Evolutionary conservation across 2,113 vertebrate genomes (phyloP).

Genomic region (Bufo bufo): DNA sequence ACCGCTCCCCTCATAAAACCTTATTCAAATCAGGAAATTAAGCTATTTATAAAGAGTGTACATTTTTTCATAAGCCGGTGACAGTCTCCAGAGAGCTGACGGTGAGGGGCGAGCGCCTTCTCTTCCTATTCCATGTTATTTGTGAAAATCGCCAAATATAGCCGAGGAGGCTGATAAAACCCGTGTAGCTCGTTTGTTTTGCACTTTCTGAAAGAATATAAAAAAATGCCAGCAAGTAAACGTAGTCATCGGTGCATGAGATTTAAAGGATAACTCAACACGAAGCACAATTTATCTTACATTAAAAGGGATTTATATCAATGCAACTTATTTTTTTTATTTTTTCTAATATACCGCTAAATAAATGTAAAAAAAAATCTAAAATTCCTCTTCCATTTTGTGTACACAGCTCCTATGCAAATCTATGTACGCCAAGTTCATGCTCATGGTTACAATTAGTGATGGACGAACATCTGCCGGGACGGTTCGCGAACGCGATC

Average conservation of each 20-base stretch:
- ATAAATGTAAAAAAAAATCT: too few relatives aligned
- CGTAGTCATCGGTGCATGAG: neutral
- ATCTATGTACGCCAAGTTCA: too few relatives aligned
- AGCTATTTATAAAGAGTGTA: neutral
- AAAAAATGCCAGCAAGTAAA: neutral
- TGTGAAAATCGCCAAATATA: slow-evolving; percentile 15
- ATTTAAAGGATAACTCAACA: neutral
- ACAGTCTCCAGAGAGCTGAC: slow-evolving; percentile 1
- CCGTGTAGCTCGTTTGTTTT: neutral
- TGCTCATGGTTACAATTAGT: too few relatives aligned
- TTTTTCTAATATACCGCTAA: neutral
- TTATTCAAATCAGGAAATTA: slow-evolving; percentile 32
- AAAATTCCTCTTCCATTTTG: too few relatives aligned
- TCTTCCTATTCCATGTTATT: neutral
- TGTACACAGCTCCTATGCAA: too few relatives aligned
- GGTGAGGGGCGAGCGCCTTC: neutral
- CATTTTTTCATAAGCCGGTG: neutral
- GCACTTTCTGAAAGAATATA: neutral
- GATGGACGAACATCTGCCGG: too few relatives aligned
- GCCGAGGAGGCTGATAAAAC: neutral
- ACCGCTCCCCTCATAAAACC: slow-evolving; percentile 16
- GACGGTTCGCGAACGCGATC: too few relatives aligned
- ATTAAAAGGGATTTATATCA: neutral
- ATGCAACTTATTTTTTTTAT: neutral
- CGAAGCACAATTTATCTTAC: neutral